phyloP scores from a whole-genome alignment of 2,113 vertebrate genomes.

The Daphoenositta chrysoptera region DNA sequence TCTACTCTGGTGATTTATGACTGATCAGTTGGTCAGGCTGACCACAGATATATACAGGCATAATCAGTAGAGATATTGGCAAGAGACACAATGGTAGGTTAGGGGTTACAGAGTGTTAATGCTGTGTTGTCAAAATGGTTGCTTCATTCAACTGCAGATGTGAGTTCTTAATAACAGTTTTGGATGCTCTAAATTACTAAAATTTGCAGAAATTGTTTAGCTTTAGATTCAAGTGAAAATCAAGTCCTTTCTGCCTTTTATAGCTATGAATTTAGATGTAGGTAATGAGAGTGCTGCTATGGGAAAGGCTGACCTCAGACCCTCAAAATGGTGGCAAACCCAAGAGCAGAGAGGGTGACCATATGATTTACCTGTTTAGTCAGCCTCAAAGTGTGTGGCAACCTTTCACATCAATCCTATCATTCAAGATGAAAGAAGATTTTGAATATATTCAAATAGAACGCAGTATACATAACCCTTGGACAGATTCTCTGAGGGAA shows the following conservation, averaged over 20 bases:
- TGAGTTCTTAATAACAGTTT: not conserved
- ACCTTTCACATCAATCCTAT: not conserved
- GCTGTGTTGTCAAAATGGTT: not conserved
- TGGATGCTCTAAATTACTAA: not conserved
- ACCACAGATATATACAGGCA: not conserved
- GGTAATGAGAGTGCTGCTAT: not conserved
- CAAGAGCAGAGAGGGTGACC: not conserved
- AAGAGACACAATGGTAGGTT: not conserved
- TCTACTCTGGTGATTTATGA: not conserved
- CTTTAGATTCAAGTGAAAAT: not conserved
- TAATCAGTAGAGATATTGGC: not conserved
- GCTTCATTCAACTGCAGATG: not conserved
- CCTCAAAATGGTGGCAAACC: not conserved
- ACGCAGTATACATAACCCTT: rapidly evolving
- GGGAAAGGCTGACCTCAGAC: not conserved
- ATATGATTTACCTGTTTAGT: not conserved
- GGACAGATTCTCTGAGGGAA: not conserved
- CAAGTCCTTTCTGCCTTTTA: not conserved
- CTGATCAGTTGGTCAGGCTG: not conserved
- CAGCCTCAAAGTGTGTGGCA: not conserved
- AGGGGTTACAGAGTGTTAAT: not conserved
- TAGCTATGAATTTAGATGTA: not conserved
- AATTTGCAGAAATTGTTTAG: not conserved
- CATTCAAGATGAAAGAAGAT: not conserved
- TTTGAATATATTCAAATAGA: not conserved